Conservation (phyloP, 2,888 invertebrate species). For the Drosophila merina region DNA sequence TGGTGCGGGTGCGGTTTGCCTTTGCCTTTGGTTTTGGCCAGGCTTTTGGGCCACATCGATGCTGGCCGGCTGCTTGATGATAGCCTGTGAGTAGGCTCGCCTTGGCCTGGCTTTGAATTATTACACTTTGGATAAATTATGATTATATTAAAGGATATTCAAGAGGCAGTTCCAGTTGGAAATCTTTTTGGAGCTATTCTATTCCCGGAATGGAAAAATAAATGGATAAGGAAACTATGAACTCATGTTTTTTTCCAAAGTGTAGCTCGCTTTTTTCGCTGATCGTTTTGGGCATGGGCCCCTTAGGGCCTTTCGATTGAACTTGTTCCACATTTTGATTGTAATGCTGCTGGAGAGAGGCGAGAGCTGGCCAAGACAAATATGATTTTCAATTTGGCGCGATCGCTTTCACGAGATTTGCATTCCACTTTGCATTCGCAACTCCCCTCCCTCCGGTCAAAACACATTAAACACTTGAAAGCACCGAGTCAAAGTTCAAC, state of each 20-base stretch:
- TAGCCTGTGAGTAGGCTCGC: conserved; percentile 58
- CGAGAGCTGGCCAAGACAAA: conserved; percentile 63
- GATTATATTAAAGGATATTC: not conserved
- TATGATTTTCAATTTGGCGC: conserved; percentile 75
- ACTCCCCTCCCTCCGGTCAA: conserved; percentile 2
- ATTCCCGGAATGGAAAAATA: too few species aligned
- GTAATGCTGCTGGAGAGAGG: conserved; percentile 66
- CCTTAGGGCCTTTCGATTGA: conserved; percentile 76
- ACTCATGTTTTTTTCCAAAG: not conserved
- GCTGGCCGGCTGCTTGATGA: conserved; percentile 67
- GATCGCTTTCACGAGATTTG: conserved; percentile 77
- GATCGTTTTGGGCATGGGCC: conserved; percentile 33
- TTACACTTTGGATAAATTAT: not conserved
- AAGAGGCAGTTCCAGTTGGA: not conserved
- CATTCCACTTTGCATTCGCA: conserved; percentile 55
- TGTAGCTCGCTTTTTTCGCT: conserved; percentile 8
- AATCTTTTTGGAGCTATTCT: not conserved
- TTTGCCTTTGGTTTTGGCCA: conserved; percentile 29
- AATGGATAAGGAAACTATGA: too few species aligned
- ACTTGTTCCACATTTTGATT: conserved; percentile 82
- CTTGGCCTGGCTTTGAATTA: conserved; percentile 34
- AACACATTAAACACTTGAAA: conserved; percentile 72
- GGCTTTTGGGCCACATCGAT: conserved; percentile 62
- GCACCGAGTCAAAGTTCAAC: conserved; percentile 70
- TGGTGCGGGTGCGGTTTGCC: conserved; percentile 47